Evolutionary conservation across 2,113 vertebrate species (phyloP).

Genomic region (Saguinus midas): DNA sequence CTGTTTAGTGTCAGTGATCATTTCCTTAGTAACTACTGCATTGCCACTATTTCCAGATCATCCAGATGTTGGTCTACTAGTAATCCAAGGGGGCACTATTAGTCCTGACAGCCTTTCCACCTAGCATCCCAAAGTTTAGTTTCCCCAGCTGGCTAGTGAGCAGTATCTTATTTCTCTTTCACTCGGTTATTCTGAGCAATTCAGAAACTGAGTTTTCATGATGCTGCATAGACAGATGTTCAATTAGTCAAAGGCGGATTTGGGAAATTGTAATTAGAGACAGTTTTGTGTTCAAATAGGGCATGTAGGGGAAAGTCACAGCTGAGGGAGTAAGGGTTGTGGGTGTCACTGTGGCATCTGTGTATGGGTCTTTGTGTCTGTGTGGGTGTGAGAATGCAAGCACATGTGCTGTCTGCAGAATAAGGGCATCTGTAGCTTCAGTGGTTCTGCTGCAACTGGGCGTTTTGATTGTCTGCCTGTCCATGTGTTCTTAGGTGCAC

Average conservation of each 20-base stretch:
- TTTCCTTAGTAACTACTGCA: not conserved
- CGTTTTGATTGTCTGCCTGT: not conserved
- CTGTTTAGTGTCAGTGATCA: not conserved
- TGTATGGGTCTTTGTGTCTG: constrained; percentile 37
- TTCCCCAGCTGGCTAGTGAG: not conserved
- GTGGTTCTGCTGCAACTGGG: not conserved
- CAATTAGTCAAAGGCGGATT: not conserved
- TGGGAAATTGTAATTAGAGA: not conserved
- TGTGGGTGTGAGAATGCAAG: constrained; percentile 14
- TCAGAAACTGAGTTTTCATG: not conserved
- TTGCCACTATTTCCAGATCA: not conserved
- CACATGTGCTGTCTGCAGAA: constrained; percentile 25
- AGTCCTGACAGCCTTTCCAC: not conserved
- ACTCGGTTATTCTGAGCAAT: not conserved
- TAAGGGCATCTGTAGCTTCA: not conserved
- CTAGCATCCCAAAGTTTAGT: not conserved
- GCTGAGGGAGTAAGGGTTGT: not conserved
- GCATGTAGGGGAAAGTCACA: not conserved
- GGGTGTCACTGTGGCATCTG: constrained; percentile 30
- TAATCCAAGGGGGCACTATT: not conserved
- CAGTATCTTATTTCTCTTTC: not conserved
- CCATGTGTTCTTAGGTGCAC: constrained; percentile 60
- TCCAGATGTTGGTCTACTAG: not conserved
- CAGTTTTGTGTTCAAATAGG: not conserved
- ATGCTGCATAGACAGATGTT: not conserved